Evolutionary conservation across 2,888 invertebrate species (phyloP), one percentile per base, ranked within the genome.

Genomic region (Subacronicta megacephala): DNA sequence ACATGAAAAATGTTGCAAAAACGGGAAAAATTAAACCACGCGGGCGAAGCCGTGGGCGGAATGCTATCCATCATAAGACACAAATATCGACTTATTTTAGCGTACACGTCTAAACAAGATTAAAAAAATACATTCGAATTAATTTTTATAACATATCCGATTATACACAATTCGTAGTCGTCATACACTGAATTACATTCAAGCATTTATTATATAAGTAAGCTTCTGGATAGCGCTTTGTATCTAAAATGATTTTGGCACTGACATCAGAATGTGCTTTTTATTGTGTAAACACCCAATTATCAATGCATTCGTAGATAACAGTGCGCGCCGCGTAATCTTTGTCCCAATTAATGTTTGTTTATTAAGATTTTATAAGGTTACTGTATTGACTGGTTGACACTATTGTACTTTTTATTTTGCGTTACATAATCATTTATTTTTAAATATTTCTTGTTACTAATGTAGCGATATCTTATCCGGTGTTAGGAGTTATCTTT

Each of bases 271-370:
- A 54, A 54, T 47, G 50, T 55, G 61, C 54, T 53, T 62, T 50
- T 53, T 72, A 66, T 67, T 62, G 56, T 69, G 61, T 77, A 70
- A 72, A 75, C 61, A 76, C 31, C 29, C 16, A 58, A 51, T 67
- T 64, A 68, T 64, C 59, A 77, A 61, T 77, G 77, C 77, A 77
- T 23, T 75, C 52, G 44, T 37, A 29, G 77, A 77, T 75, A 77
- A 67, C 18, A 61, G 37, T 50, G 62, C 40, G 51, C 59, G 43
- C 57, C 52, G 23, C 64, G 49, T 62, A 74, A 75, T 72, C 67
- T 68, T 62, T 76, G 70, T 40, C 60, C 75, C 53, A 77, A 51
- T 77, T 72, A 62, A 55, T 72, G 62, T 69, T 57, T 69, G 53
- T 74, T 74, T 70, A 70, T 66, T 63, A 46, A 62, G 61, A 64